A percentile compares a stretch with the other conserved stretches of the same genome.
Evolutionary conservation across 2,797 vertebrate species (phyloP).

Genomic region (Bucorvus abyssinicus): DNA sequence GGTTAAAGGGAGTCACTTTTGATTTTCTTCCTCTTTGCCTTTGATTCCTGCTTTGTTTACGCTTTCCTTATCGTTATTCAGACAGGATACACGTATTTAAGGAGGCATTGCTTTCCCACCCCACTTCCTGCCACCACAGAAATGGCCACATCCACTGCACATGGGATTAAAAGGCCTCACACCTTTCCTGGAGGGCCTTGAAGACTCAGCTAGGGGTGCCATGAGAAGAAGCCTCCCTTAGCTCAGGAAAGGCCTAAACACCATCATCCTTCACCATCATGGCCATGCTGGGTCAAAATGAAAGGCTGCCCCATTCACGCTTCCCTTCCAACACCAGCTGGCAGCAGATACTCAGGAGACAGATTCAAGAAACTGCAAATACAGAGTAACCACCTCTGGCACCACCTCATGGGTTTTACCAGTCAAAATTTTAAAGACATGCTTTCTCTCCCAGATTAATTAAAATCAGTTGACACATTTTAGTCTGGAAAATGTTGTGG

Average conservation of each 20-base stretch:
- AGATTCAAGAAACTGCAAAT: not conserved
- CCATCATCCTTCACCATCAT: not conserved
- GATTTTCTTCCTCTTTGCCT: not conserved
- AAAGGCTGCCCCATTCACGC: not conserved
- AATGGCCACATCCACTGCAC: not conserved
- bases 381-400: not conserved
- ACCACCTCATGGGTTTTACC: not conserved
- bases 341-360: not conserved
- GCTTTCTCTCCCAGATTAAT: not conserved
- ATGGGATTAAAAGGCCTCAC: not conserved
- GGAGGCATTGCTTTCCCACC: not conserved
- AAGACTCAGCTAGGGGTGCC: not conserved
- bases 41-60: not conserved
- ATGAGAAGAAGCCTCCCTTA: not conserved
- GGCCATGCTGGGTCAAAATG: fast-evolving
- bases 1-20: not conserved
- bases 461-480: not conserved
- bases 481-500: not conserved
- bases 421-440: not conserved
- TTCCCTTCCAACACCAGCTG: not conserved
- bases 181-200: not conserved
- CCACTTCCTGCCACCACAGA: not conserved
- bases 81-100: not conserved
- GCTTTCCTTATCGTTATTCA: not conserved
- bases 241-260: not conserved